Evolutionary conservation across 1,140 invertebrate species (phyloP).

Genomic region (Solen grandis): DNA sequence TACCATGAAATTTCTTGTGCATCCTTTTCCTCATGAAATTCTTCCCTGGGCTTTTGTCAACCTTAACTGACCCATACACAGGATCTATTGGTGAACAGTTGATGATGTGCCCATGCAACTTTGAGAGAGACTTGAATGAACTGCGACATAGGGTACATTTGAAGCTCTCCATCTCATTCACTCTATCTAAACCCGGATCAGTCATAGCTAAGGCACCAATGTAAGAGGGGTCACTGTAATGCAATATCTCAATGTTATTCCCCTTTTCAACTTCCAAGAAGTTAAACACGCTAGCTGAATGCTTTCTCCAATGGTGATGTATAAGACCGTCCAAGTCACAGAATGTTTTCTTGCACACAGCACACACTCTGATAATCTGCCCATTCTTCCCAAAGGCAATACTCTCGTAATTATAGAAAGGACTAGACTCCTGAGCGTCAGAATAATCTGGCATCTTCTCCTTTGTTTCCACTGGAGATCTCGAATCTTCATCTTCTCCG

Average conservation of each 20-base stretch:
- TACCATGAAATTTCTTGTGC: conserved; percentile 33
- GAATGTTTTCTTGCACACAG: conserved; percentile 66
- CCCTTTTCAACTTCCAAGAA: conserved; percentile 64
- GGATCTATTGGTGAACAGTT: conserved; percentile 57
- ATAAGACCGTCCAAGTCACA: conserved; percentile 52
- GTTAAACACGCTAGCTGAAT: conserved; percentile 63
- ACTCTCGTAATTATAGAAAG: conserved; percentile 59
- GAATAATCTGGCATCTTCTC: conserved; percentile 25
- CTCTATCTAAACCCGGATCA: conserved; percentile 54
- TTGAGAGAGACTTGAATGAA: conserved; percentile 61
- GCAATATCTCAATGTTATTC: conserved; percentile 56
- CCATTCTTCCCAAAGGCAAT: conserved; percentile 69
- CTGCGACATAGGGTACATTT: conserved; percentile 65
- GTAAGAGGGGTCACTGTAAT: conserved; percentile 57
- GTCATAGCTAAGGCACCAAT: conserved; percentile 63
- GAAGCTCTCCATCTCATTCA: conserved; percentile 53
- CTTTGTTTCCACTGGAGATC: no score
- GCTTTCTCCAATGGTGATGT: conserved; percentile 69
- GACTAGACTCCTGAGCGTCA: conserved; percentile 26
- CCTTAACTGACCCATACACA: conserved; percentile 25
- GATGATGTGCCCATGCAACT: conserved; percentile 69
- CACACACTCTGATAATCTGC: conserved; percentile 59
- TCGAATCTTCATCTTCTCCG: no score
- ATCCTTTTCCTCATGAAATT: conserved; percentile 42
- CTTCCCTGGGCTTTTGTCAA: conserved; percentile 32